Percentiles rank a stretch among this genome's conserved stretches.
Evolutionary conservation across 2,888 invertebrate genomes (phyloP).

Genomic region (Tupiocoris notatus): DNA sequence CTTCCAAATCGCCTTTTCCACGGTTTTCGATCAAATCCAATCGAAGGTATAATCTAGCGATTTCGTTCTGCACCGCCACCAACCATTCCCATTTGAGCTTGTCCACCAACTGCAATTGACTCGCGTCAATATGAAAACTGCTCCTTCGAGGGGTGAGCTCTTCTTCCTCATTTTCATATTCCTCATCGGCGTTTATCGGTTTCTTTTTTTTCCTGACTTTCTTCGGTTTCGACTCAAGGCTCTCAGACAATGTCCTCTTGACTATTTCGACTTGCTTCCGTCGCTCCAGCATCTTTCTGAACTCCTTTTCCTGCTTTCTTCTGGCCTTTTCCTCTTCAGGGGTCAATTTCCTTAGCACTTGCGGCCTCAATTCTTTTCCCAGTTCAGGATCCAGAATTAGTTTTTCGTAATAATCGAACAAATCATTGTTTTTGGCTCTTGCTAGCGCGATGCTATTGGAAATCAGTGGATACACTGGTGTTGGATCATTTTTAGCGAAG

Average conservation of each 20-base stretch:
- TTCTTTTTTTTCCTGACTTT: constrained; percentile 15
- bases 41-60: constrained; percentile 16
- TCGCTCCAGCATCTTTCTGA: constrained; percentile 23
- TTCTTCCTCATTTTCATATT: background rate
- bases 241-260: constrained; percentile 8
- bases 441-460: background rate
- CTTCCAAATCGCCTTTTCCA: constrained; percentile 24
- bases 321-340: constrained; percentile 23
- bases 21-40: constrained; percentile 13
- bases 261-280: background rate
- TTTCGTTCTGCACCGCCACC: constrained; percentile 28
- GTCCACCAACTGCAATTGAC: constrained; percentile 30
- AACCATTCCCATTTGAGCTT: constrained; percentile 40
- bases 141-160: background rate
- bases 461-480: constrained; percentile 2
- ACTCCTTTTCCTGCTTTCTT: constrained; percentile 20
- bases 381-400: constrained; percentile 21
- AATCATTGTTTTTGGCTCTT: background rate
- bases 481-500: constrained; percentile 8
- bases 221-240: constrained; percentile 1
- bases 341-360: constrained; percentile 23
- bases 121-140: constrained; percentile 20
- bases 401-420: constrained; percentile 13
- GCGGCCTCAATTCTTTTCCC: constrained; percentile 16
- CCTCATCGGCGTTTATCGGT: background rate